Conservation (phyloP, 2,113 vertebrate genomes). For the Cacatua alba region DNA sequence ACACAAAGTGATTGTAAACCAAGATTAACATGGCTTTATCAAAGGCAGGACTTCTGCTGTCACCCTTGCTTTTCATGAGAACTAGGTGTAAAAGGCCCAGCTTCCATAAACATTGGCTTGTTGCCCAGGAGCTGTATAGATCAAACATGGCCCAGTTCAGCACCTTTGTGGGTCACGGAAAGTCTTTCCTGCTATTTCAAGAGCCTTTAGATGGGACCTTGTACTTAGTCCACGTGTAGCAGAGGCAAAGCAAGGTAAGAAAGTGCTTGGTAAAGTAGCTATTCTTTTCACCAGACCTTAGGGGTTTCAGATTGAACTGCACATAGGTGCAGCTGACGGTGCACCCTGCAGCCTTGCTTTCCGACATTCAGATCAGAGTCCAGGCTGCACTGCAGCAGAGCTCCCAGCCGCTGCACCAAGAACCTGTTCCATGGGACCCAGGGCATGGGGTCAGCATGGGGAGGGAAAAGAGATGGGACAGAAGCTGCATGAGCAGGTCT, state of each 20-base stretch:
- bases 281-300: neutral
- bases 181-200: neutral
- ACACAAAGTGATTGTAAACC: neutral
- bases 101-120: neutral
- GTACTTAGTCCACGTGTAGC: neutral
- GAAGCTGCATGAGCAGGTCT: neutral
- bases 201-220: neutral
- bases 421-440: neutral
- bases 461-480: neutral
- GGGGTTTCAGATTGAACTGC: neutral
- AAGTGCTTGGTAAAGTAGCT: neutral
- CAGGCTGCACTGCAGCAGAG: neutral
- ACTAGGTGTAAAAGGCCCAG: neutral
- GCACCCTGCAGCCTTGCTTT: neutral
- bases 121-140: neutral
- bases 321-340: accelerated
- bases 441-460: neutral
- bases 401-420: neutral
- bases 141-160: neutral
- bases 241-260: neutral
- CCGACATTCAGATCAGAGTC: neutral
- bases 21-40: neutral
- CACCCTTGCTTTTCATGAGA: neutral
- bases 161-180: neutral
- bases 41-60: neutral